Percentiles rank a stretch among this genome's conserved stretches.
Conservation (phyloP, 2,113 vertebrate genomes). For the Thymallus thymallus region DNA sequence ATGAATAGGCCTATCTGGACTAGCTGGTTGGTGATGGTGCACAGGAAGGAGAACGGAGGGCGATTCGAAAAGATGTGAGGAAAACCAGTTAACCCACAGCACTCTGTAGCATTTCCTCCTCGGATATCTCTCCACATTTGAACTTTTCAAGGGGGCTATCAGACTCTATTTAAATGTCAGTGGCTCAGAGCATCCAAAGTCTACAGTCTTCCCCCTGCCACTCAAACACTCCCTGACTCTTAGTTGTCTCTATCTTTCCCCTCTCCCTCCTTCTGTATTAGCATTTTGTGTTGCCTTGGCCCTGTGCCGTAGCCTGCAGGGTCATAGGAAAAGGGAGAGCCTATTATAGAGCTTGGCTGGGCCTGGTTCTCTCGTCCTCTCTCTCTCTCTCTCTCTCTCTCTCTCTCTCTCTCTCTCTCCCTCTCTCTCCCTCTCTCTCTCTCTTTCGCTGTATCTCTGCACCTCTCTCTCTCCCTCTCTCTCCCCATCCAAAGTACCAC, state of each 20-base stretch:
- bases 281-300: slow-evolving; percentile 47
- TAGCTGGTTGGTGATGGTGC: not conserved
- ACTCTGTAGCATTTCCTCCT: slow-evolving; percentile 49
- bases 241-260: slow-evolving; percentile 34
- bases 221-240: slow-evolving; percentile 40
- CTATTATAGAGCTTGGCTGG: slow-evolving; percentile 12
- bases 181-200: slow-evolving; percentile 51
- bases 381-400: not conserved
- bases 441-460: slow-evolving; percentile 37
- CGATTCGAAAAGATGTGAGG: slow-evolving; percentile 33
- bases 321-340: slow-evolving; percentile 37
- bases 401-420: not conserved
- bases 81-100: slow-evolving; percentile 50
- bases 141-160: slow-evolving; percentile 66
- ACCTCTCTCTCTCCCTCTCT: not conserved
- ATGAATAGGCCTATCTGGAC: not conserved
- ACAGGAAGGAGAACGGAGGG: slow-evolving; percentile 7
- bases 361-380: not conserved
- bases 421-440: slow-evolving; percentile 8
- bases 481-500: not conserved
- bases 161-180: slow-evolving; percentile 73
- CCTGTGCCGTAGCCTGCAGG: slow-evolving; percentile 47
- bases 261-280: slow-evolving; percentile 33
- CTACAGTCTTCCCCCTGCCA: slow-evolving; percentile 51
- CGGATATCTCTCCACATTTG: slow-evolving; percentile 56